Percentiles rank a stretch among this genome's conserved stretches.
These are phyloP conservation scores for Empidonax traillii DNA, from an alignment of 2,113 vertebrate genomes.

Conservation along the genomic window DNA sequence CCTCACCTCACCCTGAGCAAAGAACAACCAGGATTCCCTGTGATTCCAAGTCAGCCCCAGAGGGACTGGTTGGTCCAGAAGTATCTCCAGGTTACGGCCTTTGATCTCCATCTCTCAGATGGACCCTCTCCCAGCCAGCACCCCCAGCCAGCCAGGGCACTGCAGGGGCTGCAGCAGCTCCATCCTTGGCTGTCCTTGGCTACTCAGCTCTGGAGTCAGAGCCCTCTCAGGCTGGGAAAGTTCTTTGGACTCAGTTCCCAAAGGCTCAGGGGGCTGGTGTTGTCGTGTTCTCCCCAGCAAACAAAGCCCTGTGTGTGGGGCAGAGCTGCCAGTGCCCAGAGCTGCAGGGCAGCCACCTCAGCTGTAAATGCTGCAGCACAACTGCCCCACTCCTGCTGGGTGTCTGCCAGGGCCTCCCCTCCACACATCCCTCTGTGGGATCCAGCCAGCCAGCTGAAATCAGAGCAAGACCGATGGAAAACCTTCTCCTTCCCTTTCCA, in stretches of 20 bases:
- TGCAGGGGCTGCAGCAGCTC: not conserved
- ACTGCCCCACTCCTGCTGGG: not conserved
- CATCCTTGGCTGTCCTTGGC: not conserved
- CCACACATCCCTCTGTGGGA: not conserved
- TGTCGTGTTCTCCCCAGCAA: not conserved
- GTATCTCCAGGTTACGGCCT: not conserved
- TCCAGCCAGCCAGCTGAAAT: not conserved
- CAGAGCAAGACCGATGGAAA: not conserved
- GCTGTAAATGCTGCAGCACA: not conserved
- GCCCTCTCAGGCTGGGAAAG: not conserved
- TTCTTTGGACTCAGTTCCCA: not conserved
- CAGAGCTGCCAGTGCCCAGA: not conserved
- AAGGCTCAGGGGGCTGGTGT: not conserved
- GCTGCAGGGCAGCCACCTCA: accelerated
- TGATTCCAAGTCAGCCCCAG: not conserved
- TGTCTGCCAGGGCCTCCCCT: not conserved
- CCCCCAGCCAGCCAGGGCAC: accelerated
- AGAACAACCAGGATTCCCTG: not conserved
- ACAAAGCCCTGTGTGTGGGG: accelerated
- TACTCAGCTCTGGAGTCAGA: not conserved
- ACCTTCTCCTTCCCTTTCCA: not conserved
- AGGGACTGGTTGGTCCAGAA: not conserved
- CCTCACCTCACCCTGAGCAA: accelerated
- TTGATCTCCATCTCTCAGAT: not conserved
- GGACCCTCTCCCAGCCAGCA: not conserved